Evolutionary conservation across 2,888 invertebrate genomes (phyloP).

Genomic region (Euzetes globulus): DNA sequence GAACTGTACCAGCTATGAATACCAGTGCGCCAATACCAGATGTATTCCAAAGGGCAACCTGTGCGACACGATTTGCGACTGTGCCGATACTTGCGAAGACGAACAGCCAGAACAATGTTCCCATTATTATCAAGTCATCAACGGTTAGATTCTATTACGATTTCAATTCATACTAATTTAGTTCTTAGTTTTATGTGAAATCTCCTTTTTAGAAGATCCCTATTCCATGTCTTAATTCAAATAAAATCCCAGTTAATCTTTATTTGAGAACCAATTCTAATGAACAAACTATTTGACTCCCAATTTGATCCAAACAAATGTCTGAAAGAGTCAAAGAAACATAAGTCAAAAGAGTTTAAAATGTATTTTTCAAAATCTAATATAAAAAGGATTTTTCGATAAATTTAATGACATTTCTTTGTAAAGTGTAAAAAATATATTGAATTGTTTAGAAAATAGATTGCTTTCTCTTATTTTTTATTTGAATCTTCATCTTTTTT

Average conservation of each 20-base stretch:
- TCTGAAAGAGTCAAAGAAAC: background rate
- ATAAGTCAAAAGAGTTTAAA: background rate
- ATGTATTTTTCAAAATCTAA: no score
- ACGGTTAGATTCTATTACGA: constrained; percentile 42
- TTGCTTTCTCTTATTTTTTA: no score
- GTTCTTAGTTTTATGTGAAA: no score
- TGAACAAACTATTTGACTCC: background rate
- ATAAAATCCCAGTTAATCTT: background rate
- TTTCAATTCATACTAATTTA: background rate
- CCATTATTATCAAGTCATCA: constrained; percentile 40
- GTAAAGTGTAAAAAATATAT: no score
- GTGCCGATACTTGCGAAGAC: constrained; percentile 49
- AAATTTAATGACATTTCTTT: no score
- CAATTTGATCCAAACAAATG: background rate
- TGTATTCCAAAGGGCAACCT: constrained; percentile 49
- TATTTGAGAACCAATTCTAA: background rate
- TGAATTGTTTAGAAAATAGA: no score
- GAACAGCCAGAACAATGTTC: constrained; percentile 46
- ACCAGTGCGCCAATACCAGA: constrained; percentile 49
- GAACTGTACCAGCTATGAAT: constrained; percentile 45
- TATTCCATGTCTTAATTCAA: no score
- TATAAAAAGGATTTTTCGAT: no score
- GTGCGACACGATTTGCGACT: constrained; percentile 52
- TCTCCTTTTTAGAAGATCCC: no score
- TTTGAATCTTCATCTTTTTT: no score